phyloP scores from a whole-genome alignment of 1,140 invertebrate species.

The Bacillus rossius region DNA sequence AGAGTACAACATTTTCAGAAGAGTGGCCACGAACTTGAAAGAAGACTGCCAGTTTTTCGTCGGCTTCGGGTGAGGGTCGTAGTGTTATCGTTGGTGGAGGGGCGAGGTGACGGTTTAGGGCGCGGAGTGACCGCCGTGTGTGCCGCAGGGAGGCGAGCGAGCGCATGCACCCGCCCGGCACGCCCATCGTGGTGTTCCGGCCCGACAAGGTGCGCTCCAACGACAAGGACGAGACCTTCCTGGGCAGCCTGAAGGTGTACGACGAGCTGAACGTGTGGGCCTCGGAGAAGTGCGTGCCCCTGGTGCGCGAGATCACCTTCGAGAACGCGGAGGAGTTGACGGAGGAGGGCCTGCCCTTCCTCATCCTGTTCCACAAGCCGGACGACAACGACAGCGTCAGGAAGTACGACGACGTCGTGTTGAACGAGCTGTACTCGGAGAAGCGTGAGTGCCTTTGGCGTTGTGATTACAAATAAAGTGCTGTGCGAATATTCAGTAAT shows the following conservation, averaged over 20 bases:
- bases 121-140: no score
- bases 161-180: conserved; percentile 76
- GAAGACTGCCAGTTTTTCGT: conserved; percentile 95
- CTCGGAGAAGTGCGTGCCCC: conserved; percentile 80
- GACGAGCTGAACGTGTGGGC: conserved; percentile 81
- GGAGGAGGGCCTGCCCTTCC: conserved; percentile 98
- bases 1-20: conserved; percentile 72
- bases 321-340: conserved; percentile 99
- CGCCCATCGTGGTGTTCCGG: conserved; percentile 74
- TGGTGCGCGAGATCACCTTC: conserved; percentile 93
- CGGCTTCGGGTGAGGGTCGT: conserved; percentile 77
- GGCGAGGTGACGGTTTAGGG: no score
- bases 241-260: conserved; percentile 61
- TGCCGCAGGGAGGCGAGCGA: conserved; percentile 48
- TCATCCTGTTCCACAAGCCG: conserved; percentile 92
- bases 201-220: conserved; percentile 70
- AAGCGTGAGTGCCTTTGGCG: conserved; percentile 70
- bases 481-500: no score
- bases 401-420: conserved; percentile 78
- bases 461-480: no score
- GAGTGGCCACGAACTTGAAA: conserved; percentile 82
- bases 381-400: conserved; percentile 85
- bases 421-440: conserved; percentile 70
- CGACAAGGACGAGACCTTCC: conserved; percentile 76
- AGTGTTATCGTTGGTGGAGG: not conserved